Base-by-base conservation (phyloP, 2,113 vertebrate genomes). In the Rhynchopsitta pachyrhyncha region DNA sequence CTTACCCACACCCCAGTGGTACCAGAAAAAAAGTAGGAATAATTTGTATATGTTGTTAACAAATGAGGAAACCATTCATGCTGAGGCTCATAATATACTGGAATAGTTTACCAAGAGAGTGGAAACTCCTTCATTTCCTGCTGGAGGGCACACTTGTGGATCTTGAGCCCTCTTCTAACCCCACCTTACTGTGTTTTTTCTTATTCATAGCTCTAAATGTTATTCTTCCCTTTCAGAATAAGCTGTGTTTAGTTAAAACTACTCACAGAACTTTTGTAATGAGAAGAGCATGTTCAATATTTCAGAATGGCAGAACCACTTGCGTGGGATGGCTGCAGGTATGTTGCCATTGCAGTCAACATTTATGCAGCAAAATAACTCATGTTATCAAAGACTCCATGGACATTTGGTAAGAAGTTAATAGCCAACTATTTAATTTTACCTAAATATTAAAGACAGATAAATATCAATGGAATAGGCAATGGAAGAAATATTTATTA, bases 261-360 rank as follows among this genome's bases (percentile, higher is more conserved):
- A 17, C 68, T 60, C 63, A 28, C 46, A 71, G 46, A 86, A 74
- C 22, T n/a, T 86, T 59, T 88, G 50, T 67, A 42, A 83, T 37
- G 35, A 67, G 76, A 93, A 88, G 64, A 75, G 29, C 59, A 17
- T 33, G 76, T 92, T 96, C 91, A 50, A 6, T 81, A 90, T 74
- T 73, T 92, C 42, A 90, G 86, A 93, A 74, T 46, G 74, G 74
- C 68, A 77, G 59, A 93, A 83, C 78, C 71, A 86, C 37, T 83
- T 84, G 86, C 64, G 88, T 96, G 73, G 91, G 95, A 92, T 88
- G 88, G 67, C 73, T 92, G 55, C 55, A 90, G 69, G 86, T 92
- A 86, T 23, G 0, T 67, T 83, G 46, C 33, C n/a, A 55, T 20
- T 49, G 19, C 66, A 82, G 12, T 79, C 67, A 80, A 41, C 59